Evolutionary conservation across 2,113 vertebrate species (phyloP), one percentile per base, ranked within the genome.

Genomic region (Entelurus aequoreus): DNA sequence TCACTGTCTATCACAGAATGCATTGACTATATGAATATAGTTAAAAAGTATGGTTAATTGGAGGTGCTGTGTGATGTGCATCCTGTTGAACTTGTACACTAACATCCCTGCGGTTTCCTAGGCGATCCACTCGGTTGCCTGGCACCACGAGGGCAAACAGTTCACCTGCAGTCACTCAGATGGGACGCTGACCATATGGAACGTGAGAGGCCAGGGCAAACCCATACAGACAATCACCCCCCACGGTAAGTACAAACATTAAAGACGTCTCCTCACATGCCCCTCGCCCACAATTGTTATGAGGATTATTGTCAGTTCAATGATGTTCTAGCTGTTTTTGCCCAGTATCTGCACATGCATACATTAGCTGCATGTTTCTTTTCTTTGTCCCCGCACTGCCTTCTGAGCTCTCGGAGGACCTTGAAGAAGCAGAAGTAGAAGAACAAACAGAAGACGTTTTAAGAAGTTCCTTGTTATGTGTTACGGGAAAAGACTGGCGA

Each of bases 141-240:
- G 97, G 97, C 97, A 99, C 84, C 97, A 99, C 62, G 97, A 98
- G 90, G 97, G 97, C 84, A 99, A 99, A 76, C 97, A 98, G 62
- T 99, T 98, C 84, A 93, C 97, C 79, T 99, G 97, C 83, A 99
- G 97, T 88, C 97, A 99, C 88, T 99, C 97, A 60, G 97, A 99
- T 74, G 97, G 97, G 68, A 98, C 95, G 54, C 91, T 99, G 89
- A 98, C 95, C 80, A 94, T 95, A 91, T 99, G 97, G 97, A 98
- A 94, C 89, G 78, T 98, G 88, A 93, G 93, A 78, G 95, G 93
- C 64, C 93, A 94, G 80, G 84, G 93, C 68, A 98, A 94, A 76
- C 95, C 95, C 65, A 83, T 92, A 67, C 95, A 99, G 91, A 98
- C 95, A 87, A 97, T 99, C 92, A 96, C 95, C 66, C 97, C 96